Evolutionary conservation across 1,140 invertebrate genomes (phyloP), one percentile per base, ranked within the genome.

Genomic region (Melitaea cinxia): DNA sequence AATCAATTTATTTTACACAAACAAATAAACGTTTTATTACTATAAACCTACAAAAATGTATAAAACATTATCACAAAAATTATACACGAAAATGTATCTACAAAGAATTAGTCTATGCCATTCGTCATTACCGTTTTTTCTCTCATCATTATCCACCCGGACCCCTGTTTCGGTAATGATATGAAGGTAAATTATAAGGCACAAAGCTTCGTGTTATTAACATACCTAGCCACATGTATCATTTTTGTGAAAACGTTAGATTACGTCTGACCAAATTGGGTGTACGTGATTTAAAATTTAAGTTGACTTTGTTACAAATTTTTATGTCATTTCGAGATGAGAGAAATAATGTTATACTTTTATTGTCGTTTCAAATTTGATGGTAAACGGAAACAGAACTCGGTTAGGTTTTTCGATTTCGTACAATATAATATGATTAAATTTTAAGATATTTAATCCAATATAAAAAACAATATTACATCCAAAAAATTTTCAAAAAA

Each of bases 181-280:
- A 87, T 77, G 75, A 78, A 82, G 58, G 74, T 70, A 89, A 89
- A 87, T 89, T 87, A 87, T 71, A 89, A 77, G 80, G 77, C 78
- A 65, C 62, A 26, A n/a, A 68, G 63, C 78, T 82, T 78, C 65
- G 77, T 50, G 73, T 78, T 82, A 86, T 89, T 87, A 89, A 87
- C 77, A 80, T 82, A 79, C 75, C 82, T 85, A 84, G 77, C 63
- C 45, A 72, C 67, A 58, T 72, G 73, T 82, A 80, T 80, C 74
- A 75, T 82, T 83, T 68, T 59, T 68, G 39, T 2, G 42, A 53
- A 55, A 68, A 39, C 56, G 61, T 58, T 64, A 58, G 62, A 58
- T 52, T 45, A 58, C 47, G 28, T 72, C 64, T 47, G 33, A 56
- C 23, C 6, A 61, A 70, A 70, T 59, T 56, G 15, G 49, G 14